These are phyloP conservation scores for Trachelipus rathkii DNA, from an alignment of 1,140 invertebrate species.

Conservation along the genomic window DNA sequence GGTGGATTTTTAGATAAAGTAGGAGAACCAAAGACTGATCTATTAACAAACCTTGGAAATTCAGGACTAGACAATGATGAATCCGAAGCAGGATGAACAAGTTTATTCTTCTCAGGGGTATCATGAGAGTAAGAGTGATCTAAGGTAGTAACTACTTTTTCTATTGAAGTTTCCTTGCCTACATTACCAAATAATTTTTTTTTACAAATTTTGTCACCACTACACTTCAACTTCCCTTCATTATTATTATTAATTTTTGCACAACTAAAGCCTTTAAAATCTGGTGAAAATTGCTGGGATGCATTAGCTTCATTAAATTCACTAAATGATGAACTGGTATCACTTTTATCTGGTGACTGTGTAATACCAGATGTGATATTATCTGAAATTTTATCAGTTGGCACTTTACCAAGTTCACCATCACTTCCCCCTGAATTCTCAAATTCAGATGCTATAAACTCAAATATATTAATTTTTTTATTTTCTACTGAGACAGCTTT, in stretches of 20 bases:
- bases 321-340: background rate
- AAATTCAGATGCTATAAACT: background rate
- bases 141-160: background rate
- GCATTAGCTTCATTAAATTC: background rate
- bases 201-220: background rate
- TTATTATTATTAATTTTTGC: background rate
- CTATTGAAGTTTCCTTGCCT: background rate
- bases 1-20: background rate
- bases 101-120: background rate
- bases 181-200: background rate
- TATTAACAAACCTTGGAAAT: background rate
- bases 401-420: background rate
- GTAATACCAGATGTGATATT: background rate
- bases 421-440: background rate
- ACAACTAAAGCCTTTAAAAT: background rate
- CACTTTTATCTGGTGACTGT: background rate
- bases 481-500: background rate
- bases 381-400: background rate
- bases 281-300: background rate
- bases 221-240: background rate
- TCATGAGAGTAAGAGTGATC: background rate
- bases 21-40: background rate
- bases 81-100: background rate
- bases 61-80: background rate
- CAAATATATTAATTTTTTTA: background rate